Base-by-base conservation (phyloP, 30 jellyfish, hydroid and myxozoan species). In the Sanderia malayensis region DNA sequence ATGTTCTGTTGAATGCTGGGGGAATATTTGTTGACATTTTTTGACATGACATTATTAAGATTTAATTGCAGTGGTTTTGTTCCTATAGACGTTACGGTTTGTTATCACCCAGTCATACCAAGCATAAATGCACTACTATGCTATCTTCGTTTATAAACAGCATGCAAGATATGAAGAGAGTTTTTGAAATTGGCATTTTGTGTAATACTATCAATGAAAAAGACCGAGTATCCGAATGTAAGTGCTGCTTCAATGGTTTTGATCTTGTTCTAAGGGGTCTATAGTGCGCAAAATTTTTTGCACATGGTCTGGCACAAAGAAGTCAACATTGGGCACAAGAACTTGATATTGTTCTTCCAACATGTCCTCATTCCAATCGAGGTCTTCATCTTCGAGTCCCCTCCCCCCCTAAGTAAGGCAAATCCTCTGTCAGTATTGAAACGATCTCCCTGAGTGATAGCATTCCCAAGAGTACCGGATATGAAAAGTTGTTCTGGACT, bases 401-500 rank as follows among this genome's bases (percentile, higher is more conserved):
- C n/a, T n/a, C n/a, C 29, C 20, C 52, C 17, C 76, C 76, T 21
- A 63, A n/a, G n/a, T 21, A 34, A 19, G 76, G 76, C 59, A 63
- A 63, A 2, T 63, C 76, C 60, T 34, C 76, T 37, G 52, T 37
- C 24, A 63, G 58, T 1, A 63, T 63, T 21, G 46, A 30, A 19
- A 21, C 76, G n/a, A 63, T 29, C 29, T 63, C 76, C 23, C 15
- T 59, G 3, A 63, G 24, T 11, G 76, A 63, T 30, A 21, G 76
- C 76, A 21, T 63, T 63, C 20, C 23, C 76, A 11, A 63, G 76
- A 21, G 76, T 63, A 2, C 58, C 76, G 15, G 76, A 63, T 6
- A 63, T 63, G 11, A 21, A 76, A 47, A 76, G 37, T 49, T 76
- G 88, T 20, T 37, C 71, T 17, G 83, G 88, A 28, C 81, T 49